Evolutionary conservation across 2,888 invertebrate genomes (phyloP), one percentile per base, ranked within the genome.

Genomic region (Lepidonotus clava): DNA sequence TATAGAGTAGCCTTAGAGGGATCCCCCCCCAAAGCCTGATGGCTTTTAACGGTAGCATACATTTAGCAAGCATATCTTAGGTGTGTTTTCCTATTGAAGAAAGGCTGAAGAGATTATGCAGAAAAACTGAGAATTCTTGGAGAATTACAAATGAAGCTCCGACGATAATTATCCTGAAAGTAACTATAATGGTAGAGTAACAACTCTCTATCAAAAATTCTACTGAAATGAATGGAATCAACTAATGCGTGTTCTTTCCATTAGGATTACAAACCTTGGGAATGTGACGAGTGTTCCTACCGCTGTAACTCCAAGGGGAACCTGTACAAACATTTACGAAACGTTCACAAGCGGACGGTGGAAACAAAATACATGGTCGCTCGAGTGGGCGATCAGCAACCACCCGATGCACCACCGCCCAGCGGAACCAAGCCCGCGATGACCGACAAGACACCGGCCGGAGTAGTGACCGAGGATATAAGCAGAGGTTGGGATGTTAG

Each of bases 221-320:
- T 21, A 51, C 51, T 21, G 21, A 51, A 51, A 21, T 51, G 51
- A 51, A 51, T 14, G 21, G 11, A 51, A 51, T 14, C 14, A 14
- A 14, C 21, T 21, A 51, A 51, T 51, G 21, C 21, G 21, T 51
- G 21, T 51, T 51, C 11, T 51, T 51, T 51, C 21, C 51, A 51
- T n/a, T 38, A 80, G 80, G 80, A 41, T 34, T 24, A 46, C 11
- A 80, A 80, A n/a, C 80, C 46, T 8, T 80, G 80, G 80, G 51
- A 80, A 11, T 80, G 80, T 51, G 80, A 80, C 51, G 46, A 28
- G 28, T 80, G 80, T 32, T 80, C 80, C 2, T 80, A 80, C 80
- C 11, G 80, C 2, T 80, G 80, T 46, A 80, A 80, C 80, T 80
- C 80, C 80, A 80, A 80, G 80, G 80, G 80, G 14, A 80, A 80